These are phyloP conservation scores for Diploptera punctata DNA, from an alignment of 2,888 invertebrate species.

Conservation along the genomic window DNA sequence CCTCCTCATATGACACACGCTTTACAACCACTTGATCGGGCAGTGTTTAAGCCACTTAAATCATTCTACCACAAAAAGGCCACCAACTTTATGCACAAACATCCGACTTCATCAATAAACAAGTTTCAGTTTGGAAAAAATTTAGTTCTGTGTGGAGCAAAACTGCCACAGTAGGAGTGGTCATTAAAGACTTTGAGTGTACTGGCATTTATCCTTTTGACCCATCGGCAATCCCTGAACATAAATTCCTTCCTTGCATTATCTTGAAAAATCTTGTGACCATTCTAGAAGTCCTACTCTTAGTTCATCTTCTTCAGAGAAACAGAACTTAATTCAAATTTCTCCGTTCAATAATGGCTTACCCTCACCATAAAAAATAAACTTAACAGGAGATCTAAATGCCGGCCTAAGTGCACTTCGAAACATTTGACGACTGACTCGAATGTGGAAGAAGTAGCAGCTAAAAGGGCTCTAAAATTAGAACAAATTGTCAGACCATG, in stretches of 20 bases:
- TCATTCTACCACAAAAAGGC: constrained; percentile 12
- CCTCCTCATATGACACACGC: constrained; percentile 15
- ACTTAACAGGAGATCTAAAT: background rate
- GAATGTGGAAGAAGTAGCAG: background rate
- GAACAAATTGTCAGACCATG: background rate
- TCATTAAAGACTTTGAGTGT: background rate
- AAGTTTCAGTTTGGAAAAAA: background rate
- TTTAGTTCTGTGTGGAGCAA: background rate
- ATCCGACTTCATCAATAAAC: background rate
- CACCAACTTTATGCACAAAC: background rate
- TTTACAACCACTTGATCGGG: background rate
- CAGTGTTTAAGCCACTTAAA: constrained; percentile 8
- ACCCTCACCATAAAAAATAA: background rate
- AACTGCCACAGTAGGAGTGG: background rate
- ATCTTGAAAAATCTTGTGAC: background rate
- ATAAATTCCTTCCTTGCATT: background rate
- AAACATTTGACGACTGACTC: background rate
- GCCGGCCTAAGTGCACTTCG: too few relatives aligned
- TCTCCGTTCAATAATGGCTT: background rate
- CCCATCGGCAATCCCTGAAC: background rate
- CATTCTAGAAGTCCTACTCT: background rate
- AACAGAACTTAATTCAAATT: background rate
- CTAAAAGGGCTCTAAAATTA: background rate
- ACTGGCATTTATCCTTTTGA: background rate
- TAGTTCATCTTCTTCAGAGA: background rate